Evolutionary conservation across 2,797 vertebrate species (phyloP), one percentile per base, ranked within the genome.

Genomic region (Falco berigora): DNA sequence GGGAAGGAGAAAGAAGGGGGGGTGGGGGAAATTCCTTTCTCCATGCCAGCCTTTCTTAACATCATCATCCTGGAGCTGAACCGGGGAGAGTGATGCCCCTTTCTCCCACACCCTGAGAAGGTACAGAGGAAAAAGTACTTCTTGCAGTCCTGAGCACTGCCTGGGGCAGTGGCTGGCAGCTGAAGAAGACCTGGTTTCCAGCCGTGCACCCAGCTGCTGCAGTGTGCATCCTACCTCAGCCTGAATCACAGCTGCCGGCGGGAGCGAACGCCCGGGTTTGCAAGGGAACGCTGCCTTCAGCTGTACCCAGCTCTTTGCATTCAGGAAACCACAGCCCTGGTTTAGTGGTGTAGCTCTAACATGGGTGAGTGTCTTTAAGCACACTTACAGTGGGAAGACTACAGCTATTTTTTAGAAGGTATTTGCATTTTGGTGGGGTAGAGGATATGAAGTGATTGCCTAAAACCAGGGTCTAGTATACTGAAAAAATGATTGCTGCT

Each of bases 281-380:
- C 67, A 85, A 86, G 40, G 64, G n/a, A 92, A 25, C 1, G 0
- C 46, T 94, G 87, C 79, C 68, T 90, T 75, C 24, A 9, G 77
- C 76, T 94, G 83, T 74, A 68, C 52, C 25, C 64, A 80, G 78
- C 16, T 71, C 42, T 55, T 32, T 8, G 9, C 4, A 2, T 67
- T 52, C n/a, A 47, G 90, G 74, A 95, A 94, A 88, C 76, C 93
- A 94, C 83, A 95, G 59, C 74, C 44, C 68, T 63, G 59, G 16
- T 32, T 81, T 61, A 46, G 36, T 59, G 86, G 53, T 62, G 36
- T n/a, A 46, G 73, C 79, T 92, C 34, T 66, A 78, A 78, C 13
- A 8, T 4, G 8, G 49, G 34, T 55, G 49, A 87, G n/a, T 10
- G 2, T 56, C 40, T 80, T 66, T 18, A 73, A 47, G 49, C 11